Base-by-base conservation (phyloP, 1,140 invertebrate genomes). In the Lordiphosa mommai region DNA sequence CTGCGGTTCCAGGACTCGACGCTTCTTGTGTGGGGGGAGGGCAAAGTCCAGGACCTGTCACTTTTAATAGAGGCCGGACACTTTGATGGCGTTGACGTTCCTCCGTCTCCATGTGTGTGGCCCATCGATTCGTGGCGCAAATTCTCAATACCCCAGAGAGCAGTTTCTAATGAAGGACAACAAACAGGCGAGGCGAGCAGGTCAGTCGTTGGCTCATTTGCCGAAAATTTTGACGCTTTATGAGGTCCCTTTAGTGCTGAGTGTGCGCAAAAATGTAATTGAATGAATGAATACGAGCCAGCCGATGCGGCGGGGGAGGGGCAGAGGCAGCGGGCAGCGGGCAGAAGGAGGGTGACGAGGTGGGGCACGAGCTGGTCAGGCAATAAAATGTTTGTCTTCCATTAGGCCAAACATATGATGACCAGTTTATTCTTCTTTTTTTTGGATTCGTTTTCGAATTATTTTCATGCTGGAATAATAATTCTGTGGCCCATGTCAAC, bases 161-260 rank as follows among this genome's bases (percentile, higher is more conserved):
- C 68, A 55, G 68, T 82, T 82, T 84, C 77, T 80, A 80, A 80
- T 80, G 76, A 80, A 82, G 74, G 50, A 61, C 61, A 73, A 69
- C 73, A 56, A 52, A 40, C 9, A 7, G n/a, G 38, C 13, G 13
- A 34, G 41, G 49, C 16, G 16, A 10, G 14, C 49, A 49, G 14
- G 30, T 46, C 17, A 14, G 47, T 16, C 46, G 51, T 57, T 40
- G 61, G 79, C 68, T 84, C 72, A 84, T 84, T 84, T 84, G 77
- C 41, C 32, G 77, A 63, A 77, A 79, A 72, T 82, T 77, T 84
- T 84, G 77, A 77, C 77, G 77, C 77, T 84, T 84, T 84, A 84
- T 84, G 77, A 84, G 72, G 77, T 84, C 77, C 77, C 77, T 84
- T 84, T 84, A 84, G 77, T 84, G 77, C 77, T 84, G 77, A 84